Evolutionary conservation across 2,797 vertebrate genomes (phyloP).

Genomic region (Xyrichtys novacula): DNA sequence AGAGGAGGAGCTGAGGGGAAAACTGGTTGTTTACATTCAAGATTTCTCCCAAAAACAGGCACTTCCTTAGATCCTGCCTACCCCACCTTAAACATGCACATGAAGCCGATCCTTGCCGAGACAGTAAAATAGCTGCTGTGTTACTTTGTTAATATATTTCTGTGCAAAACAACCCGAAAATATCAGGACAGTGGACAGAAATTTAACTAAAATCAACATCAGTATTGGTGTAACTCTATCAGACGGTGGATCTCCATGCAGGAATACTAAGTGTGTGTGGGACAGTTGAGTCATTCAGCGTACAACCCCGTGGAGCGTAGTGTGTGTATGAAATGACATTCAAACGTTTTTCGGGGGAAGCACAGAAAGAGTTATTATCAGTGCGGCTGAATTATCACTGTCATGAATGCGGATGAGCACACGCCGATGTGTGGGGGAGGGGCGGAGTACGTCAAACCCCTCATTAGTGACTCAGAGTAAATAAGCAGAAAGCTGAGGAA

Average conservation of each 20-base stretch:
- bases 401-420: constrained; percentile 8
- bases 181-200: too few relatives aligned
- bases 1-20: too few relatives aligned
- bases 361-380: constrained; percentile 80
- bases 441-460: constrained; percentile 61
- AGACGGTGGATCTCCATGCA: constrained; percentile 48
- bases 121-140: too few relatives aligned
- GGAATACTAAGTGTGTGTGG: constrained; percentile 78
- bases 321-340: constrained; percentile 69
- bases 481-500: constrained; percentile 5
- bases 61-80: too few relatives aligned
- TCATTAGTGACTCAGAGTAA: constrained; percentile 52
- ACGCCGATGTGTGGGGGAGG: constrained; percentile 36
- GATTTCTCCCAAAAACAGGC: too few relatives aligned
- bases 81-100: too few relatives aligned
- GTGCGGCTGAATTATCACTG: constrained; percentile 57
- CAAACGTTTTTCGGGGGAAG: constrained; percentile 65
- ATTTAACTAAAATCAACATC: too few relatives aligned
- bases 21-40: too few relatives aligned
- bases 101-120: too few relatives aligned
- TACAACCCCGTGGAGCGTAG: constrained; percentile 45
- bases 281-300: constrained; percentile 83
- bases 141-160: too few relatives aligned
- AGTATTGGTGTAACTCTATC: too few relatives aligned
- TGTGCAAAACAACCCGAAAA: too few relatives aligned